Conservation (phyloP, 2,888 invertebrate genomes). For the Tipula confusa region DNA sequence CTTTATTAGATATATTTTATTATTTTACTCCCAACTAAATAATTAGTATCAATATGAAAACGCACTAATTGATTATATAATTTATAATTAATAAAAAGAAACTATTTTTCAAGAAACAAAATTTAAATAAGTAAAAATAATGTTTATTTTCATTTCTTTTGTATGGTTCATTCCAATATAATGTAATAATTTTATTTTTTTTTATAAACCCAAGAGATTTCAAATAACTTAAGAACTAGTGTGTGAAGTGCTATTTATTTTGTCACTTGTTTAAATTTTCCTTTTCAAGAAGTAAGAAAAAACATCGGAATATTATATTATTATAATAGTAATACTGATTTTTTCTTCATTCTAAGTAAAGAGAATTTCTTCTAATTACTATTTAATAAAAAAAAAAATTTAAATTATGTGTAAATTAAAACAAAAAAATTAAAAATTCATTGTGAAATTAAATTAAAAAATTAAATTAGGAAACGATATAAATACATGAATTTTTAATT, state of each 20-base stretch:
- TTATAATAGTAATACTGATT: constrained; percentile 14
- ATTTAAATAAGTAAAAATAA: constrained; percentile 21
- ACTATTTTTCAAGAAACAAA: background rate
- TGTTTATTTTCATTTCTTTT: background rate
- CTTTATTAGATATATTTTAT: background rate
- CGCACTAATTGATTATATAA: background rate
- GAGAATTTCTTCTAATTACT: constrained; percentile 6
- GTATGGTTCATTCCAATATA: background rate
- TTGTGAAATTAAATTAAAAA: background rate
- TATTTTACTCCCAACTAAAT: background rate
- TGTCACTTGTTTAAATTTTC: constrained; percentile 16
- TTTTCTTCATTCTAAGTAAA: constrained; percentile 20
- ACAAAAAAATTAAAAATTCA: constrained; percentile 14
- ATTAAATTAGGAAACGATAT: constrained; percentile 1
- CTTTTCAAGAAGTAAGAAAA: constrained; percentile 20
- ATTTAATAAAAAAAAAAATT: background rate
- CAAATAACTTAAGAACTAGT: background rate
- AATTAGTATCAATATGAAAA: constrained; percentile 12
- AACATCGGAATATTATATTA: background rate
- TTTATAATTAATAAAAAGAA: background rate
- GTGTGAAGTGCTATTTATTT: constrained; percentile 3
- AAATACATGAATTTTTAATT: constrained; percentile 20
- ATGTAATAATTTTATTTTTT: background rate
- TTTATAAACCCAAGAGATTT: constrained; percentile 9
- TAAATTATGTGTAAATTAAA: constrained; percentile 4